Evolutionary conservation across 2,797 vertebrate species (phyloP).

Genomic region (Xenentodon cancila): DNA sequence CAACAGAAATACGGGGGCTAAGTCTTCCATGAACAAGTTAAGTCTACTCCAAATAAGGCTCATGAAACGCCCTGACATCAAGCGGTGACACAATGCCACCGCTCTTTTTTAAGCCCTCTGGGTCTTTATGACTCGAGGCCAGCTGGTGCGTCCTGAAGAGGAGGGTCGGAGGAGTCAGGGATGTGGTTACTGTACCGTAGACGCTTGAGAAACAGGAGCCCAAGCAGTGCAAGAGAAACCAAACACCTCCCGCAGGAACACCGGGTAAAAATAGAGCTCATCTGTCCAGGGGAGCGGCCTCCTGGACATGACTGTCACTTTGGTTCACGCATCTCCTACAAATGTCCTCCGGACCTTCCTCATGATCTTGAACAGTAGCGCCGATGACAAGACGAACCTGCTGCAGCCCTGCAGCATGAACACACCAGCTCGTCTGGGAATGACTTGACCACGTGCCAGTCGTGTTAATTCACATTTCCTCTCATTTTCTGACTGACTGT

Average conservation of each 20-base stretch:
- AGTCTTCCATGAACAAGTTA: not conserved
- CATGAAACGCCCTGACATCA: slow-evolving; percentile 30
- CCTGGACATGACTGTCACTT: slow-evolving; percentile 6
- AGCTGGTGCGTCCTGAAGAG: not conserved
- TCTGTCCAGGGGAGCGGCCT: slow-evolving; percentile 69
- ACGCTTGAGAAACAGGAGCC: slow-evolving; percentile 39
- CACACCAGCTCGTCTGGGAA: not conserved
- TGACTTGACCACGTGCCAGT: too few species aligned
- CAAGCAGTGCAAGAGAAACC: slow-evolving; percentile 65
- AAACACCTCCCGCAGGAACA: slow-evolving; percentile 67
- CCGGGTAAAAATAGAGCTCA: slow-evolving; percentile 82
- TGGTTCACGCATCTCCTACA: slow-evolving; percentile 16
- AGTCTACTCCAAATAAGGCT: slow-evolving; percentile 75
- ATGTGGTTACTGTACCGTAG: slow-evolving; percentile 26
- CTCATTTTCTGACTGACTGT: too few species aligned
- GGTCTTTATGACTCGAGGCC: slow-evolving; percentile 47
- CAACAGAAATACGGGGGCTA: too few species aligned
- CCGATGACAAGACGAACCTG: slow-evolving; percentile 14
- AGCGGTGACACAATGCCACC: slow-evolving; percentile 58
- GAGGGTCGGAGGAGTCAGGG: not conserved
- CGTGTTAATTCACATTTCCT: too few species aligned
- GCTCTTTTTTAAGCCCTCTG: slow-evolving; percentile 68
- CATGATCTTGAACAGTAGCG: not conserved
- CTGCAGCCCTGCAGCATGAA: not conserved
- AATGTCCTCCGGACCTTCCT: slow-evolving; percentile 17